Base-by-base conservation (phyloP, 2,797 vertebrate species). In the Botia kubotai region DNA sequence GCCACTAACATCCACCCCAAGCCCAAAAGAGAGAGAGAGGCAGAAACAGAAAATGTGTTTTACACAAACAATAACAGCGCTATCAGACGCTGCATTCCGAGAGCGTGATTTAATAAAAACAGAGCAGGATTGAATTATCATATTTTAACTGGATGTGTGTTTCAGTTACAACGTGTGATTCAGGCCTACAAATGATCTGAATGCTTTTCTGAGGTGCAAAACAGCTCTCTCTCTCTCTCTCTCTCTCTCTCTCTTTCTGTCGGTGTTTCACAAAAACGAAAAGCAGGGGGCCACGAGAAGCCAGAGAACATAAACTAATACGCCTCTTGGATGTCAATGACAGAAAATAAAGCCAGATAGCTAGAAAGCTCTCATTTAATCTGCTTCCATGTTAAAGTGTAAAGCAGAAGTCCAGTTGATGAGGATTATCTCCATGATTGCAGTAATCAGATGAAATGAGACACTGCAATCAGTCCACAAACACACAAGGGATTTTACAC, bases 391-490 rank as follows among this genome's bases (percentile, higher is more conserved):
- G 16, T 72, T 63, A 58, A 66, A 66, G 73, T 57, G 68, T 53
- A 62, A 26, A 50, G 62, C 57, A 55, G 80, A 33, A 58, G 79
- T 67, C 39, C 50, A 67, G 74, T 81, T 83, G 87, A 52, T 88
- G 88, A 86, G 91, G 87, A 90, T 91, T 88, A 89, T 87, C 83
- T 90, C 91, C 90, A 90, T 89, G 90, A 87, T 88, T 87, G 89
- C 89, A 87, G 86, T 88, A 87, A 91, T 89, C 86, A 90, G 85
- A 79, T 82, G 80, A 84, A 89, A 90, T 88, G 88, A 89, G 86
- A 91, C 82, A 88, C 88, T 86, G 85, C 76, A 73, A 87, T 88
- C 83, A 79, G 39, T 84, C 63, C 75, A 78, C 33, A 86, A 88
- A 84, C 81, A 68, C 86, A 85, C 84, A 83, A 77, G 82, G 87